Percentiles rank a stretch among this genome's conserved stretches.
Conservation (phyloP, 2,113 vertebrate species). For the Euleptes europaea region DNA sequence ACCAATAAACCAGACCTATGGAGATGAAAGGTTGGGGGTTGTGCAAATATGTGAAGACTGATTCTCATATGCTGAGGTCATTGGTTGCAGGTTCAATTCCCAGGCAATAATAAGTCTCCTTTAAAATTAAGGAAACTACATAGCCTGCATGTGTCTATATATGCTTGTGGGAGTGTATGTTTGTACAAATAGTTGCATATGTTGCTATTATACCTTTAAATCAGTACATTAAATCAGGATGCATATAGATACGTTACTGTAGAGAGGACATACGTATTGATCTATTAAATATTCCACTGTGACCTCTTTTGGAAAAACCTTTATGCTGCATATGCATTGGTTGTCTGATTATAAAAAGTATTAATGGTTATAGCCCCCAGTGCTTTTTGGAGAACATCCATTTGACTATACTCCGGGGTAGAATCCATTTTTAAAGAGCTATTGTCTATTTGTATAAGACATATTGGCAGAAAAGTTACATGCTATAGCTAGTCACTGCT, state of each 20-base stretch:
- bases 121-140: constrained; percentile 7
- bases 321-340: background rate
- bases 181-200: rapidly evolving
- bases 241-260: background rate
- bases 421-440: background rate
- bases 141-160: background rate
- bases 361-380: background rate
- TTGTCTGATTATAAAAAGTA: background rate
- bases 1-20: background rate
- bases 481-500: background rate
- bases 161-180: too few relatives aligned
- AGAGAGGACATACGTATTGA: background rate
- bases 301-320: background rate
- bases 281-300: background rate
- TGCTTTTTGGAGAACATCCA: background rate
- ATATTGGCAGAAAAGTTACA: constrained; percentile 12
- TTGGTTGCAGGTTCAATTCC: background rate
- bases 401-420: constrained; percentile 15
- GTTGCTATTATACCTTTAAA: background rate
- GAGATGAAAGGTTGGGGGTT: background rate
- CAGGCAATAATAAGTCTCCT: constrained; percentile 29
- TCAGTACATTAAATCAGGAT: constrained; percentile 13
- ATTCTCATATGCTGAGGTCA: too few relatives aligned
- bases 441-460: background rate
- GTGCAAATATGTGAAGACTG: background rate